Percentiles rank a stretch among this genome's conserved stretches.
These are phyloP conservation scores for Hirtodrosophila alboralis DNA, from an alignment of 2,888 invertebrate genomes.

Conservation along the genomic window DNA sequence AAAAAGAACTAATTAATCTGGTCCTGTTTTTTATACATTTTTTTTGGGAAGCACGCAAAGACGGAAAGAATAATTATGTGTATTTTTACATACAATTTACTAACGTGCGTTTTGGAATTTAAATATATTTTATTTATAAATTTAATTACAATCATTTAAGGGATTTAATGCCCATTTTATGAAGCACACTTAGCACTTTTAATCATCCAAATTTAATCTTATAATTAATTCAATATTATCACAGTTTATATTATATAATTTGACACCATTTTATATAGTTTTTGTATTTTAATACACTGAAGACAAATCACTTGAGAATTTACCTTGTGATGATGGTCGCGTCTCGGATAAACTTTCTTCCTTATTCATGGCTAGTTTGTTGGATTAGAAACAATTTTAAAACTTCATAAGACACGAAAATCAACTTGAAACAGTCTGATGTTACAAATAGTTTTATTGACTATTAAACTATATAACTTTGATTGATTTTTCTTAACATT, in stretches of 20 bases:
- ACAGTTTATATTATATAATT: too few species aligned
- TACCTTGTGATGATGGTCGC: conserved; percentile 78
- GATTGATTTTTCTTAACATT: conserved; percentile 24
- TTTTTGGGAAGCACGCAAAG: neutral
- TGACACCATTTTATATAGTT: neutral
- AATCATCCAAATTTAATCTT: too few species aligned
- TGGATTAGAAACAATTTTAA: conserved; percentile 14
- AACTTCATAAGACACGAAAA: conserved; percentile 13
- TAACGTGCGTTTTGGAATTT: conserved; percentile 13
- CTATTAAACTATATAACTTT: neutral
- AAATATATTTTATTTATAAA: conserved; percentile 4
- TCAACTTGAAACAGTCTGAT: too few species aligned
- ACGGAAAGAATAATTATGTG: conserved; percentile 23
- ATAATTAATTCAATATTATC: too few species aligned
- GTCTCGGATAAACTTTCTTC: conserved; percentile 66
- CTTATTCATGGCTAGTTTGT: conserved; percentile 68
- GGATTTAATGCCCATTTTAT: neutral
- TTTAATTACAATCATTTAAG: neutral
- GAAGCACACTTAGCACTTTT: too few species aligned
- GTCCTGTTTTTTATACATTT: neutral
- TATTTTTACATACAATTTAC: conserved; percentile 43
- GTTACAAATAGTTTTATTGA: conserved; percentile 7
- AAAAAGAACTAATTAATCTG: conserved; percentile 14
- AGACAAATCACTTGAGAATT: neutral
- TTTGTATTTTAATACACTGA: neutral